Percentiles rank a stretch among this genome's conserved stretches.
Conservation (phyloP, 2,797 vertebrate species). For the Sparus aurata region DNA sequence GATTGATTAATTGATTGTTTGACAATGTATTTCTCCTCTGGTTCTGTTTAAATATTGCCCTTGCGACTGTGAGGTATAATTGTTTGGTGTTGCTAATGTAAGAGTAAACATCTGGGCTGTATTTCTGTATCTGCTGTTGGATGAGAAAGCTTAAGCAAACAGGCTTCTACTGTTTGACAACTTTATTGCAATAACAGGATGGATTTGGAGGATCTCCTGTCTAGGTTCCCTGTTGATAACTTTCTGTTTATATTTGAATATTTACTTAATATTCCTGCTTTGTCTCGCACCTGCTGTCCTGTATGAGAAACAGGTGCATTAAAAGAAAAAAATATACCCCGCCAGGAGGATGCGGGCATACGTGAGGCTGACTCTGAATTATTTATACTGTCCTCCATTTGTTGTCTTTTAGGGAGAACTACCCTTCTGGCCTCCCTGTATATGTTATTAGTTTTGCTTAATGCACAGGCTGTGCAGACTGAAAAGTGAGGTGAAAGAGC, state of each 20-base stretch:
- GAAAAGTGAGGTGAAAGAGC: slow-evolving; percentile 4
- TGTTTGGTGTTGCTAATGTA: neutral
- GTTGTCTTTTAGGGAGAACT: slow-evolving; percentile 21
- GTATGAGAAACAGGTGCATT: neutral
- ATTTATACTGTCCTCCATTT: slow-evolving; percentile 23
- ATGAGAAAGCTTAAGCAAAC: neutral
- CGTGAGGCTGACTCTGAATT: slow-evolving; percentile 24
- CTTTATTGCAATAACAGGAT: neutral
- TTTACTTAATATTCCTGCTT: slow-evolving; percentile 8
- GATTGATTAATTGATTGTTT: neutral
- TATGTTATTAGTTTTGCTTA: slow-evolving; percentile 47
- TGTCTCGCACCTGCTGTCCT: neutral
- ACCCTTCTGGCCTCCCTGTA: slow-evolving; percentile 26
- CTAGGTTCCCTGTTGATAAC: neutral
- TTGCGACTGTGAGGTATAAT: neutral
- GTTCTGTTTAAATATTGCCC: neutral
- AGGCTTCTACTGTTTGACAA: neutral
- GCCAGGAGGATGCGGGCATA: slow-evolving; percentile 4
- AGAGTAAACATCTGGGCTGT: neutral
- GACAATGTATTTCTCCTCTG: neutral
- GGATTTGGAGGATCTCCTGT: neutral
- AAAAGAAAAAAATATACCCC: neutral
- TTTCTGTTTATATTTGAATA: slow-evolving; percentile 29
- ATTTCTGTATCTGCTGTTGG: neutral
- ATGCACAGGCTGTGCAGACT: slow-evolving; percentile 3